Base-by-base conservation (phyloP, 1,140 invertebrate species). In the Aphelenchoides besseyi region DNA sequence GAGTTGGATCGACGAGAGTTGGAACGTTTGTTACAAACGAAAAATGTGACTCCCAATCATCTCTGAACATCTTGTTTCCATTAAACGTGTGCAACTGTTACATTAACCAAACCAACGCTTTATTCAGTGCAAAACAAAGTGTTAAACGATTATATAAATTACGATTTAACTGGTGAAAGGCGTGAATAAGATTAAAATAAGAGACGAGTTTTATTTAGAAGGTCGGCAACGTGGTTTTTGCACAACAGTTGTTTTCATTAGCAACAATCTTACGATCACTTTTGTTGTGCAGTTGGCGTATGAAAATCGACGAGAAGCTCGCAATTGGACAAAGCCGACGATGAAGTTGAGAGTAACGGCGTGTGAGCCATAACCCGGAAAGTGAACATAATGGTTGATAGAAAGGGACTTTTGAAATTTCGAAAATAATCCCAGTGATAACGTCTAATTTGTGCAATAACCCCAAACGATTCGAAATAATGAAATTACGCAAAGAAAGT, bases 1-100 rank as follows among this genome's bases (percentile, higher is more conserved):
- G 59, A 61, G 30, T 53, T 66, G 36, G 63, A 66, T 30, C 63
- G 63, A 28, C n/a, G 30, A 32, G 63, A 66, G 16, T 35, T 66
- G 16, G 63, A 66, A 59, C 55, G 55, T 33, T 33, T 59, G 26
- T 33, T 59, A 28, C 55, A 59, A 59, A 16, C 41, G 12, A 12
- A 23, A 12, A 48, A 48, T 48, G 12, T 48, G 12, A 48, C 12
- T 48, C 41, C 41, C 41, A 48, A 48, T 48, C 41, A 48, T 23
- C 12, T 48, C 23, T 48, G 41, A 48, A n/a, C 41, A 16, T 48
- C 41, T 48, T 48, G 12, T 48, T 23, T 48, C 41, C 41, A 48
- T 23, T 48, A 23, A 23, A 48, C 41, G n/a, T n/a, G n/a, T n/a
- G n/a, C n/a, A n/a, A n/a, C n/a, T n/a, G n/a, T n/a, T n/a, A n/a